Conservation (phyloP, 2,113 vertebrate genomes). For the Pachyramphus minor region DNA sequence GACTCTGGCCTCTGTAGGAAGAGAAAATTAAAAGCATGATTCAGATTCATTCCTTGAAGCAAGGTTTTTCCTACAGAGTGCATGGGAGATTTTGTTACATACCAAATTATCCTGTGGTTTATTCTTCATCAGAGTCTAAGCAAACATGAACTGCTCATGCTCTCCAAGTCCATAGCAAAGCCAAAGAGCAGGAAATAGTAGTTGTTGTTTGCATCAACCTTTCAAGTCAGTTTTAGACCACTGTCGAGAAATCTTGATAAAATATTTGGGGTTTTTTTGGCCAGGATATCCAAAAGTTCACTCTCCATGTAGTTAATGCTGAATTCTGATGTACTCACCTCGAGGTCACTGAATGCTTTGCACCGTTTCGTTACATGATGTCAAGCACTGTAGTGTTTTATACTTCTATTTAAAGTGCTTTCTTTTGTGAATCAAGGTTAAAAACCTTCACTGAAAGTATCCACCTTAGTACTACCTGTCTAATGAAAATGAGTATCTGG, state of each 20-base stretch:
- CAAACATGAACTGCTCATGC: neutral
- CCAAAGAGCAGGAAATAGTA: neutral
- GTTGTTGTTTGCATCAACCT: neutral
- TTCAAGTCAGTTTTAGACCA: neutral
- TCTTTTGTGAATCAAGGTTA: neutral
- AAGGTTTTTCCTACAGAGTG: neutral
- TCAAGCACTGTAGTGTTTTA: neutral
- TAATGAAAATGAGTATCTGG: neutral
- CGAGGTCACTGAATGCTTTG: neutral
- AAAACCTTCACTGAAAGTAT: neutral
- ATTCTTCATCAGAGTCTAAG: neutral
- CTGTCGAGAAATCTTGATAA: neutral
- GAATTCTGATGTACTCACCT: neutral
- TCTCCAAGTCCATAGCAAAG: neutral
- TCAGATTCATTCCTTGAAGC: neutral
- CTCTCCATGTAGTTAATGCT: neutral
- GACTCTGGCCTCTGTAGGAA: neutral
- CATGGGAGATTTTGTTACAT: neutral
- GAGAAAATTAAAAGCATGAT: neutral
- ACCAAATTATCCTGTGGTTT: neutral
- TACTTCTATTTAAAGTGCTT: neutral
- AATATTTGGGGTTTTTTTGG: neutral
- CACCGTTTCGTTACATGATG: fast-evolving
- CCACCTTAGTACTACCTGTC: neutral
- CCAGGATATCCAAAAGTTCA: neutral